Conservation (phyloP, 2,888 invertebrate genomes). For the Temnothorax ravouxi region DNA sequence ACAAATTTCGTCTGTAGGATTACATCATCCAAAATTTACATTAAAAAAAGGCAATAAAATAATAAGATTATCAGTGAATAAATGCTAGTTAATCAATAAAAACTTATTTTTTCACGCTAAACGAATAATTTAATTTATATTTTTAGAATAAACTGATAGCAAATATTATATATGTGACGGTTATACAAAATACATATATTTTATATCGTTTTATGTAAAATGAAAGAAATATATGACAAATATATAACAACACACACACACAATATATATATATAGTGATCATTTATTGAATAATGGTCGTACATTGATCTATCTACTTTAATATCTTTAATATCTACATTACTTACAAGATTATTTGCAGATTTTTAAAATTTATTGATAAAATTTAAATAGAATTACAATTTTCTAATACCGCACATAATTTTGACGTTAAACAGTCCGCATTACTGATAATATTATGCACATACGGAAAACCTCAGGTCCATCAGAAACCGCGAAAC, state of each 20-base stretch:
- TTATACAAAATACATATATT: neutral
- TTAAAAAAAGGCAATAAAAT: neutral
- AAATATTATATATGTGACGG: neutral
- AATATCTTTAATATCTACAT: neutral
- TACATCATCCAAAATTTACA: neutral
- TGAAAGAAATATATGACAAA: neutral
- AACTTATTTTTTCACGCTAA: neutral
- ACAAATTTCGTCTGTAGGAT: neutral
- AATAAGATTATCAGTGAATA: neutral
- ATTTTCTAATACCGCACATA: neutral
- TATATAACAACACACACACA: neutral
- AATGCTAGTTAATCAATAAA: neutral
- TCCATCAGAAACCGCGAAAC: neutral
- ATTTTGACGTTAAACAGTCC: neutral
- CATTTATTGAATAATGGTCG: neutral
- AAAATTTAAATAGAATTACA: neutral
- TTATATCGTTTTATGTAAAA: neutral
- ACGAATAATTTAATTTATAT: neutral
- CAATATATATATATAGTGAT: too few species aligned
- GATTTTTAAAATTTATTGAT: neutral
- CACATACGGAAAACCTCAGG: neutral
- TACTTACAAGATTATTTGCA: neutral
- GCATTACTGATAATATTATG: neutral
- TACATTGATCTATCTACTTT: neutral
- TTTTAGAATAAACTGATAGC: neutral